Evolutionary conservation across 2,888 invertebrate species (phyloP).

Genomic region (Unio delphinus): DNA sequence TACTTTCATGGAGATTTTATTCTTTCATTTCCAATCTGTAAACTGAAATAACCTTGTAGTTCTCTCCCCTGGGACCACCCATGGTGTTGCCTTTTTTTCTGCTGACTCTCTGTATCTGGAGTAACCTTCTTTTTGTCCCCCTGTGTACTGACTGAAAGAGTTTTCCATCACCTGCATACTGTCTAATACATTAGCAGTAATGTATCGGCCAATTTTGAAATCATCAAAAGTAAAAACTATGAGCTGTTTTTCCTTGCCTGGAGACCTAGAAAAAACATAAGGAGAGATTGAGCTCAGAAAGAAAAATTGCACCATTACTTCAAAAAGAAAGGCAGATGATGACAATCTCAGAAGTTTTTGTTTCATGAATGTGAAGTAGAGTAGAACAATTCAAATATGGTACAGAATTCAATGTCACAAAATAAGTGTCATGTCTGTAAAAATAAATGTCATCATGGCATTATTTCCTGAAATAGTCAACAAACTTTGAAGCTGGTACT

Average conservation of each 20-base stretch:
- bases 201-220: slow-evolving; percentile 55
- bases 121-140: slow-evolving; percentile 24
- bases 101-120: slow-evolving; percentile 27
- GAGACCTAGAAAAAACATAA: slow-evolving; percentile 30
- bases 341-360: no score
- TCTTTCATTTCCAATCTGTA: not conserved
- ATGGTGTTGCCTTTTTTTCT: slow-evolving; percentile 21
- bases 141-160: slow-evolving; percentile 12
- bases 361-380: no score
- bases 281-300: not conserved
- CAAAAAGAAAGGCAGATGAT: no score
- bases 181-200: slow-evolving; percentile 42
- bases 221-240: slow-evolving; percentile 54
- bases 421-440: no score
- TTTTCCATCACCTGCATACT: slow-evolving; percentile 23
- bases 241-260: slow-evolving; percentile 56
- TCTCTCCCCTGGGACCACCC: slow-evolving; percentile 56
- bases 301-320: not conserved
- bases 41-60: slow-evolving; percentile 41
- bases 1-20: not conserved
- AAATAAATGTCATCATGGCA: no score
- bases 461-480: no score
- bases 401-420: no score
- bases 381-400: no score
- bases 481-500: no score